These are phyloP conservation scores for Harpagifer antarcticus DNA, from an alignment of 2,797 vertebrate genomes.

Conservation along the genomic window DNA sequence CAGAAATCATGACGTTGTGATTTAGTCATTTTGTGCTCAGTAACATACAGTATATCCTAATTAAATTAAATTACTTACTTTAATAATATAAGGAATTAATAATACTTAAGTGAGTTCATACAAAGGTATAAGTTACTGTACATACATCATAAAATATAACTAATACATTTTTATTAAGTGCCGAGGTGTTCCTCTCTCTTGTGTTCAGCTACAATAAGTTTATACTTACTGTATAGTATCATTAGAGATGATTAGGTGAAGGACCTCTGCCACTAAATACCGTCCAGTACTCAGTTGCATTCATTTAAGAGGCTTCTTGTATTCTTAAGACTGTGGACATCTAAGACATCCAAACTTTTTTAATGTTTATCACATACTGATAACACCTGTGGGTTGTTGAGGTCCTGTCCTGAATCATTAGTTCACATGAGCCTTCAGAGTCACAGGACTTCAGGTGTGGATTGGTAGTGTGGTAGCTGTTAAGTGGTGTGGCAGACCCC, in stretches of 20 bases:
- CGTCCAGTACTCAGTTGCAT: background rate
- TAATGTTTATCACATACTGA: background rate
- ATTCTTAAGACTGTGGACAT: background rate
- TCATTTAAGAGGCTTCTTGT: conserved; percentile 2
- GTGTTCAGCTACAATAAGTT: background rate
- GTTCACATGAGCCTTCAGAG: conserved; percentile 1
- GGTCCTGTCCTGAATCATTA: conserved; percentile 5
- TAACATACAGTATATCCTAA: conserved; percentile 47
- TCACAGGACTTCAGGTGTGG: conserved; percentile 13
- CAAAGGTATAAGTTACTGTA: background rate
- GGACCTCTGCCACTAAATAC: background rate
- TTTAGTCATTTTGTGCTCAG: background rate
- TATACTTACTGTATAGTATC: background rate
- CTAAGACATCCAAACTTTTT: background rate
- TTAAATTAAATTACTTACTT: conserved; percentile 2
- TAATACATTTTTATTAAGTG: background rate
- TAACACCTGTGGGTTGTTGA: conserved; percentile 11
- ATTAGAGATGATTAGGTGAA: background rate
- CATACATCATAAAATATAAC: background rate
- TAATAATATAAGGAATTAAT: conserved; percentile 12
- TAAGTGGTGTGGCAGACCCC: conserved; percentile 6
- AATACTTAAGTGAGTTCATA: background rate
- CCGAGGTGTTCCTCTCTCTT: background rate
- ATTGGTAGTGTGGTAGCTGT: background rate
- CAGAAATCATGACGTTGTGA: background rate